These are phyloP conservation scores for Drosophila equinoxialis DNA, from an alignment of 1,140 invertebrate species.

Conservation along the genomic window DNA sequence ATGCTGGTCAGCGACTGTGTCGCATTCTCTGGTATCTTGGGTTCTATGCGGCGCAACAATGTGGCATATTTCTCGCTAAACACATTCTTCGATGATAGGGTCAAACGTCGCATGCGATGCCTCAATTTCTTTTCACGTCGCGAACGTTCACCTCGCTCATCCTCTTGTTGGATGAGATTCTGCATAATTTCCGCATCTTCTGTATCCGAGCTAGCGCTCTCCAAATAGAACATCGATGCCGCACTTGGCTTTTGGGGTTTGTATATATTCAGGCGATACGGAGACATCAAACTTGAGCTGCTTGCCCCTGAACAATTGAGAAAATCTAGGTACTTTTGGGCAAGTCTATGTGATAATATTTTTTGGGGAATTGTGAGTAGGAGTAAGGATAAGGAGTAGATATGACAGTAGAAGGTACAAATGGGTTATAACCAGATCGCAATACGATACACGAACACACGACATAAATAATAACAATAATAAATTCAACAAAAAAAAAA, in stretches of 20 bases:
- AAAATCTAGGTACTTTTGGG: slow-evolving; percentile 69
- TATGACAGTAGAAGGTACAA: slow-evolving; percentile 4
- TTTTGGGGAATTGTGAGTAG: slow-evolving; percentile 21
- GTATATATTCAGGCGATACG: slow-evolving; percentile 65
- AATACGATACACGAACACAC: slow-evolving; percentile 48
- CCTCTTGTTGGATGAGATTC: slow-evolving; percentile 84
- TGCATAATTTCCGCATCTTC: slow-evolving; percentile 71
- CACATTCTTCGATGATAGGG: slow-evolving; percentile 84
- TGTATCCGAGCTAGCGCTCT: slow-evolving; percentile 67
- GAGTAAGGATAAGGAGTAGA: not conserved
- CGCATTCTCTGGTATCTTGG: slow-evolving; percentile 67
- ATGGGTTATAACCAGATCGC: slow-evolving; percentile 40
- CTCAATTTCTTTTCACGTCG: slow-evolving; percentile 83
- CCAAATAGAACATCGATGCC: slow-evolving; percentile 67
- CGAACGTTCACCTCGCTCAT: slow-evolving; percentile 83
- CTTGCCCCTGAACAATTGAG: slow-evolving; percentile 66
- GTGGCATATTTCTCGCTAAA: slow-evolving; percentile 84
- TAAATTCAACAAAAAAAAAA: slow-evolving; percentile 17
- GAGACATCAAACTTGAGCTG: slow-evolving; percentile 59
- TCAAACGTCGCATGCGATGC: slow-evolving; percentile 84
- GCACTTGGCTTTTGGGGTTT: slow-evolving; percentile 50
- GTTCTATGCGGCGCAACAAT: slow-evolving; percentile 81
- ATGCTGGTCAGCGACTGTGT: slow-evolving; percentile 67
- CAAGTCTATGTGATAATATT: slow-evolving; percentile 37
- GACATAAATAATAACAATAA: slow-evolving; percentile 25